Evolutionary conservation across 2,888 invertebrate genomes (phyloP).

Genomic region (Netelia virgata): DNA sequence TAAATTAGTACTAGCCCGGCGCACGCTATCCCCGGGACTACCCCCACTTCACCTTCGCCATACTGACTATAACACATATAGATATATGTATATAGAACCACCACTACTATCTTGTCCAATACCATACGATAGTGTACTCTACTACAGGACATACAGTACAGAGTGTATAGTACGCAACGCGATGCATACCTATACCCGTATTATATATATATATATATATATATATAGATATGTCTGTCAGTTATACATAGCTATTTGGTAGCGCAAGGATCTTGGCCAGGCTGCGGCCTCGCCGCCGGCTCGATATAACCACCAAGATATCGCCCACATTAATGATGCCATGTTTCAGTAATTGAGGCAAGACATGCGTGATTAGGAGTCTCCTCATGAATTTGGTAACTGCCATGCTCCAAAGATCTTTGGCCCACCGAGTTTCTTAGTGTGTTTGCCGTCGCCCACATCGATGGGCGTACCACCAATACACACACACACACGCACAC

Average conservation of each 20-base stretch:
- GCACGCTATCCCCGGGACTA: constrained; percentile 55
- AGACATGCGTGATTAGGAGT: constrained; percentile 59
- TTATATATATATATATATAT: not conserved
- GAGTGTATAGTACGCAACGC: constrained; percentile 5
- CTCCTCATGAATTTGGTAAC: constrained; percentile 48
- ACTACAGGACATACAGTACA: constrained; percentile 9
- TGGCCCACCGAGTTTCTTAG: constrained; percentile 12
- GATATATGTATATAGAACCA: not conserved
- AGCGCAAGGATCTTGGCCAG: constrained; percentile 18
- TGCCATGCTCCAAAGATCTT: constrained; percentile 31
- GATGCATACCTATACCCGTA: not conserved
- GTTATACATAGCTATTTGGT: constrained; percentile 20
- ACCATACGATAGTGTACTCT: constrained; percentile 23
- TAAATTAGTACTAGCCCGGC: constrained; percentile 68
- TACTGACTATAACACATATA: constrained; percentile 25
- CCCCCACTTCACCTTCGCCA: constrained; percentile 34
- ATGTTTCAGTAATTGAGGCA: constrained; percentile 65
- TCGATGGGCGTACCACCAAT: not conserved
- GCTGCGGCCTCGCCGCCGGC: constrained; percentile 25
- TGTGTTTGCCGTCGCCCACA: not conserved
- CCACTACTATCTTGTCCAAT: constrained; percentile 48
- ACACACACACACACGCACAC: not conserved
- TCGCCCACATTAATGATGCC: constrained; percentile 62
- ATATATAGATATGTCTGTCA: constrained; percentile 1
- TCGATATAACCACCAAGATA: constrained; percentile 61